Conservation (phyloP, 2,888 invertebrate genomes). For the Baccha elongata region DNA sequence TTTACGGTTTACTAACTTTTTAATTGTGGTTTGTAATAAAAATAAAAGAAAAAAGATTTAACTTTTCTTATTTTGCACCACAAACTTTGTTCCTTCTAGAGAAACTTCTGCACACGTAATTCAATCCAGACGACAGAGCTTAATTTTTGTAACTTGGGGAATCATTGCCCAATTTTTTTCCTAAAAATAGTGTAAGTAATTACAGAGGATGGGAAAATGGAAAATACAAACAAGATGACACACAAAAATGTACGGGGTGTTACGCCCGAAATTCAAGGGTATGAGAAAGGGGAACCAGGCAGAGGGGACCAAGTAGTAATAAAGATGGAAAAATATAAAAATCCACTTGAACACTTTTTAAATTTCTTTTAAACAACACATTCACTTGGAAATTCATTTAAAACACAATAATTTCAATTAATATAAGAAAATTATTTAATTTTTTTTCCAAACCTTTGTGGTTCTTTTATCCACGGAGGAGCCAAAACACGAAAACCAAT, state of each 20-base stretch:
- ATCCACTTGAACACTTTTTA: conserved; percentile 36
- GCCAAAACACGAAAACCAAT: conserved; percentile 82
- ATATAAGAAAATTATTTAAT: conserved; percentile 14
- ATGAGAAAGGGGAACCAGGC: conserved; percentile 6
- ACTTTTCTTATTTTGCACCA: conserved; percentile 1
- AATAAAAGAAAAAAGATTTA: background rate
- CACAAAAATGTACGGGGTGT: conserved; percentile 53
- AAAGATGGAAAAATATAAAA: conserved; percentile 25
- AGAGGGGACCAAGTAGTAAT: conserved; percentile 22
- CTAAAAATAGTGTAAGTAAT: conserved; percentile 53
- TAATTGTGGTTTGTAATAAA: background rate
- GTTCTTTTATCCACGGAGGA: conserved; percentile 81
- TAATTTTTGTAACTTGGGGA: conserved; percentile 8
- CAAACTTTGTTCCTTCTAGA: conserved; percentile 26
- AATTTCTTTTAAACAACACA: conserved; percentile 26
- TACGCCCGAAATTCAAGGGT: conserved; percentile 54
- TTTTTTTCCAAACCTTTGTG: conserved; percentile 80
- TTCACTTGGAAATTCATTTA: conserved; percentile 13
- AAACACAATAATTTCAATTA: conserved; percentile 8
- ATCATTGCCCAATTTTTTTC: conserved; percentile 42
- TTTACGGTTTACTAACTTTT: conserved; percentile 12
- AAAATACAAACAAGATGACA: conserved; percentile 47
- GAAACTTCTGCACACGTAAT: conserved; percentile 24
- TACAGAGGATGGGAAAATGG: conserved; percentile 17
- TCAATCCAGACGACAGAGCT: conserved; percentile 11